A percentile compares a stretch with the other conserved stretches of the same genome.
Evolutionary conservation across 2,797 vertebrate species (phyloP).

Genomic region (Syndactyla subalaris): DNA sequence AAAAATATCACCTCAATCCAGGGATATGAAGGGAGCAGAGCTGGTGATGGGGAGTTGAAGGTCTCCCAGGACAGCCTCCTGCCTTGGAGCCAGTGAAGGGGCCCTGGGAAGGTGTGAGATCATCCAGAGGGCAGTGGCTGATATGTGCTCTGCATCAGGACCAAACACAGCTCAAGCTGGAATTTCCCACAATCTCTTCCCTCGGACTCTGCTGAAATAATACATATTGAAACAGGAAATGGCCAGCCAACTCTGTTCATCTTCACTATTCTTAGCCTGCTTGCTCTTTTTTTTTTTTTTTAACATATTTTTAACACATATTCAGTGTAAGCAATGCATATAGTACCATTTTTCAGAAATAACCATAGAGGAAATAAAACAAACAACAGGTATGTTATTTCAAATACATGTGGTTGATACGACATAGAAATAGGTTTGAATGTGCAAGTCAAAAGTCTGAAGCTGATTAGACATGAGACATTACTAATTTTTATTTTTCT

Average conservation of each 20-base stretch:
- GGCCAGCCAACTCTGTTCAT: background rate
- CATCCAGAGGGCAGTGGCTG: background rate
- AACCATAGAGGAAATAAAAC: background rate
- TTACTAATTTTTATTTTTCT: background rate
- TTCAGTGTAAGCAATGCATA: background rate
- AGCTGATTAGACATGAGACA: background rate
- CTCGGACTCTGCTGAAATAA: background rate
- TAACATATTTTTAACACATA: background rate
- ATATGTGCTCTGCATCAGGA: background rate
- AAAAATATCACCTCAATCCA: background rate
- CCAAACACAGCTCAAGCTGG: rapidly evolving
- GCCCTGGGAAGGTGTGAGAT: background rate
- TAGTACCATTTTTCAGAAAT: background rate
- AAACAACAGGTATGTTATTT: background rate
- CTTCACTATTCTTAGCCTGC: background rate
- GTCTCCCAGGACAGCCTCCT: background rate
- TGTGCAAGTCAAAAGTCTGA: background rate
- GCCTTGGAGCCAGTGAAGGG: background rate
- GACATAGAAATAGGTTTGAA: background rate
- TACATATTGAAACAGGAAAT: background rate
- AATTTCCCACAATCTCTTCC: background rate
- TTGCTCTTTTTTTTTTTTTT: background rate
- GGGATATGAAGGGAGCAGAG: background rate
- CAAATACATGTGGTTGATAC: background rate
- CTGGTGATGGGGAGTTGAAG: background rate